Evolutionary conservation across 2,888 invertebrate species (phyloP).

Genomic region (Nebria salina): DNA sequence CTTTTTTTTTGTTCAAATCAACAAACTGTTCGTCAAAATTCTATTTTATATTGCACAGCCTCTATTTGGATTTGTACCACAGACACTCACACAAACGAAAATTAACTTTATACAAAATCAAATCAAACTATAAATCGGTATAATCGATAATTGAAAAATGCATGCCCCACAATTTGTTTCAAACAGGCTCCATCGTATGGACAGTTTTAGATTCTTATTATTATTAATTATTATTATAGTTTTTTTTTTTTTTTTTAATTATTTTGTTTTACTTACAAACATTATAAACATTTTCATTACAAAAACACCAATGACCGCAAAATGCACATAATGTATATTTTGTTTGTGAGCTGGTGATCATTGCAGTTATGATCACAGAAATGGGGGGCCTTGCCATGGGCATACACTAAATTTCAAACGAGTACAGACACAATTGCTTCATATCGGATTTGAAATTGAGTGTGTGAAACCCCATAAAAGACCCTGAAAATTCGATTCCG

Average conservation of each 20-base stretch:
- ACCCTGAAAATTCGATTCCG: constrained; percentile 22
- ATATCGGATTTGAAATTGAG: background rate
- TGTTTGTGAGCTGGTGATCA: constrained; percentile 1
- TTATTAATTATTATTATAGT: background rate
- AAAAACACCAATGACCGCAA: constrained; percentile 42
- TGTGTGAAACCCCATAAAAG: constrained; percentile 27
- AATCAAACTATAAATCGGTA: background rate
- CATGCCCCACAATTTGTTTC: constrained; percentile 20
- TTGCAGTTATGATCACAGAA: constrained; percentile 10
- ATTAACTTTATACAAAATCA: background rate
- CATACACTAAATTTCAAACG: background rate
- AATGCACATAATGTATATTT: constrained; percentile 31
- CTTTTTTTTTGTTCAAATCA: background rate
- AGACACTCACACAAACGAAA: constrained; percentile 5
- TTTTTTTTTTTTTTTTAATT: background rate
- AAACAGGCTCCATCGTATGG: constrained; percentile 29
- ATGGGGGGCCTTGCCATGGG: background rate
- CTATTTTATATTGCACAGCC: constrained; percentile 44
- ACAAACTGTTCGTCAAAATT: constrained; percentile 13
- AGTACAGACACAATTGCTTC: background rate
- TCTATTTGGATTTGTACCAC: constrained; percentile 39
- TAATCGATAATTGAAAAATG: constrained; percentile 24
- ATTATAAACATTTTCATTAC: constrained; percentile 46
- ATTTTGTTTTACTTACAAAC: constrained; percentile 37
- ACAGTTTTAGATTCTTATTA: constrained; percentile 5